phyloP scores from a whole-genome alignment of 2,888 invertebrate genomes.

The Platerodrilus igneus region DNA sequence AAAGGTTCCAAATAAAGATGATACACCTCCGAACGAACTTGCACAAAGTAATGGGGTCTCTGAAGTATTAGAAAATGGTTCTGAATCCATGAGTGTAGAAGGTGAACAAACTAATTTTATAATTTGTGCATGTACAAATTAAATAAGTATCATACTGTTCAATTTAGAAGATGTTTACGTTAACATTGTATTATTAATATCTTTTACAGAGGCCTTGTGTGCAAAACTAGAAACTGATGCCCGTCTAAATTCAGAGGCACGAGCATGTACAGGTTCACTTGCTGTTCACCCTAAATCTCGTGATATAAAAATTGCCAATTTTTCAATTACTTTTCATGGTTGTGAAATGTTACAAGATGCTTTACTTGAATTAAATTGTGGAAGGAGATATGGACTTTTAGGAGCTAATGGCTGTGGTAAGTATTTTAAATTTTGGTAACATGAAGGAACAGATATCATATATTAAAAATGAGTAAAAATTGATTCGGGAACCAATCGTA shows the following conservation, averaged over 20 bases:
- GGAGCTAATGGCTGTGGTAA: slow-evolving; percentile 96
- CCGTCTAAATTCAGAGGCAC: slow-evolving; percentile 85
- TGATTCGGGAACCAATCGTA: too few relatives aligned
- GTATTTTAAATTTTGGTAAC: too few relatives aligned
- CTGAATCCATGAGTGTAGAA: slow-evolving; percentile 62
- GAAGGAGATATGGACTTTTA: slow-evolving; percentile 88
- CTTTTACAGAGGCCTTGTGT: slow-evolving; percentile 70
- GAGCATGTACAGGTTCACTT: slow-evolving; percentile 91
- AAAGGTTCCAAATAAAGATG: slow-evolving; percentile 45
- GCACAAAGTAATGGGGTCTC: slow-evolving; percentile 35
- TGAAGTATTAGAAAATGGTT: slow-evolving; percentile 48
- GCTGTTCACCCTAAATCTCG: slow-evolving; percentile 94
- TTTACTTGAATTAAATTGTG: slow-evolving; percentile 93
- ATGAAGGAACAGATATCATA: too few relatives aligned
- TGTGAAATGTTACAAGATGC: slow-evolving; percentile 94
- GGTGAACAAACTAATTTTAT: slow-evolving; percentile 56
- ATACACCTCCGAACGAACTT: slow-evolving; percentile 39
- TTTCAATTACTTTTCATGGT: slow-evolving; percentile 98
- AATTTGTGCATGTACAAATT: slow-evolving; percentile 1
- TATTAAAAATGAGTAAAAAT: too few relatives aligned
- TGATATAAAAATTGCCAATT: slow-evolving; percentile 93
- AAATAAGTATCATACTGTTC: slow-evolving; percentile 9
- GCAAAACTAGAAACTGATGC: slow-evolving; percentile 86
- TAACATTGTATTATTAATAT: slow-evolving; percentile 4
- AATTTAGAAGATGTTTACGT: too few relatives aligned